A percentile compares a stretch with the other conserved stretches of the same genome.
Evolutionary conservation across 2,797 vertebrate genomes (phyloP).

Genomic region (Hirundo rustica): DNA sequence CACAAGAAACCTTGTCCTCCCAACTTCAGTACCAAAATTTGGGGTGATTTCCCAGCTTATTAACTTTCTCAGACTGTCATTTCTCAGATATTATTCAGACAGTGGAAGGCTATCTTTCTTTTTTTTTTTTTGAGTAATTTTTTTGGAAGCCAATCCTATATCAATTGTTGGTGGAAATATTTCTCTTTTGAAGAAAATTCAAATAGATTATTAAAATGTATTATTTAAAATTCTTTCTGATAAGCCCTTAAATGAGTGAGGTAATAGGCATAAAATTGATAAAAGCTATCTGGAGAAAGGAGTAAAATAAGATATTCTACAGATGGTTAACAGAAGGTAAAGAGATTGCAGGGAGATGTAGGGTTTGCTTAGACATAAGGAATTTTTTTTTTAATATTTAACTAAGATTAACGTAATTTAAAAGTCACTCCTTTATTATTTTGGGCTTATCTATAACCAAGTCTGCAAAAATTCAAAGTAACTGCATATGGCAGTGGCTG

Average conservation of each 20-base stretch:
- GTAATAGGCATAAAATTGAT: background rate
- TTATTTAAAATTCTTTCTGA: background rate
- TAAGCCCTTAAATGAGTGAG: background rate
- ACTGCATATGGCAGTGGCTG: background rate
- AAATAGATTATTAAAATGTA: background rate
- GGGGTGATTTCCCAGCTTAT: background rate
- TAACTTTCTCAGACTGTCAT: background rate
- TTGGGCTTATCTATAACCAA: background rate
- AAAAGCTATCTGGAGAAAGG: background rate
- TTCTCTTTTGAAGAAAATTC: background rate
- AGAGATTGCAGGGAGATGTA: background rate
- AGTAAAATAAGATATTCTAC: background rate
- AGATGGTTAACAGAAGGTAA: background rate
- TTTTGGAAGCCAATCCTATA: background rate
- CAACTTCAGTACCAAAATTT: background rate
- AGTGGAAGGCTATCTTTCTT: background rate
- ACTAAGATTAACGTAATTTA: background rate
- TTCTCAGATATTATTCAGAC: background rate
- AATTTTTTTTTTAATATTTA: background rate
- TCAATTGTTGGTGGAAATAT: background rate
- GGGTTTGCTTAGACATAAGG: background rate
- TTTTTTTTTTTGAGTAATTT: background rate
- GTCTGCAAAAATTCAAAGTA: background rate
- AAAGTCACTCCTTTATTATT: background rate
- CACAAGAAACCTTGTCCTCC: background rate